Conservation (phyloP, 2,113 vertebrate genomes). For the Callionymus lyra region DNA sequence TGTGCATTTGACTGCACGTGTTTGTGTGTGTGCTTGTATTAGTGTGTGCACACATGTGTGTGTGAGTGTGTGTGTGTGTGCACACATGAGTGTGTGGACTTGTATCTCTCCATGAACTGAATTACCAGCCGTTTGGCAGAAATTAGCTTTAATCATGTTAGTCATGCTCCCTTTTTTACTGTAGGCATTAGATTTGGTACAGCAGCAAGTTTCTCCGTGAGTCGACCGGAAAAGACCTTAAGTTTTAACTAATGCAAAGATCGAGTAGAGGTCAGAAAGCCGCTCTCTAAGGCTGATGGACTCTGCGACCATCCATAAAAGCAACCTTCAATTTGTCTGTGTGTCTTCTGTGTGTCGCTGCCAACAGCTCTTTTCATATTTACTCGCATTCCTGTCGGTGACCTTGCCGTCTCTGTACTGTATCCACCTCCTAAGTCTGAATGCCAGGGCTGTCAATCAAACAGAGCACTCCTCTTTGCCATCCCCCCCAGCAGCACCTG, state of each 20-base stretch:
- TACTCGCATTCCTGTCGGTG: conserved; percentile 31
- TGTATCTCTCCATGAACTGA: conserved; percentile 14
- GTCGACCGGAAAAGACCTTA: conserved; percentile 4
- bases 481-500: conserved; percentile 21
- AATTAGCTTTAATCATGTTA: conserved; percentile 47
- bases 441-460: conserved; percentile 62
- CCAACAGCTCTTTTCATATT: conserved; percentile 31
- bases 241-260: neutral
- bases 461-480: conserved; percentile 17
- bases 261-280: neutral
- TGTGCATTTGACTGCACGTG: neutral
- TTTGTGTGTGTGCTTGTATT: too few species aligned
- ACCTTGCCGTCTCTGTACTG: conserved; percentile 34
- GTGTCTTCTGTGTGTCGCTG: conserved; percentile 6
- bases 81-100: conserved; percentile 5
- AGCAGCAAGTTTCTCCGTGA: neutral
- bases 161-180: conserved; percentile 25
- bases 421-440: conserved; percentile 42
- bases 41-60: neutral
- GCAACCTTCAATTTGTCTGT: too few species aligned
- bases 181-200: conserved; percentile 21
- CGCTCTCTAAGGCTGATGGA: too few species aligned
- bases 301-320: too few species aligned
- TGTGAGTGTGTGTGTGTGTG: conserved; percentile 8
- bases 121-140: conserved; percentile 40